Conservation (phyloP, 2,888 invertebrate species). For the Monoplex corrugatus region DNA sequence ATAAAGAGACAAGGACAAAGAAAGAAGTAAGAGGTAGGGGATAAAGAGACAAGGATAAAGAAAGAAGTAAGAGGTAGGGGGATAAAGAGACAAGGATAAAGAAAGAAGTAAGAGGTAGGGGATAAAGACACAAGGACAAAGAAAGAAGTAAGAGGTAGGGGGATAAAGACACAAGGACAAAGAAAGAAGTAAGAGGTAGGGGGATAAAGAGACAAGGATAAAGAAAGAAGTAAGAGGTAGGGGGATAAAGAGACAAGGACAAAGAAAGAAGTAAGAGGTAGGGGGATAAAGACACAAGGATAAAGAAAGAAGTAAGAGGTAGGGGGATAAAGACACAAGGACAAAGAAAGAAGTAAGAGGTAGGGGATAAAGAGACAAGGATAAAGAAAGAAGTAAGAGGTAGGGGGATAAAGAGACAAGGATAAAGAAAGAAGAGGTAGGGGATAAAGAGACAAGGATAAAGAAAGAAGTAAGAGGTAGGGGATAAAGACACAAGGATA, state of each 20-base stretch:
- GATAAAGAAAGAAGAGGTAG: too few relatives aligned
- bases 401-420: too few relatives aligned
- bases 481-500: too few relatives aligned
- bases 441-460: too few relatives aligned
- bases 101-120: neutral
- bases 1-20: neutral
- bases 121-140: neutral
- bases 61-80: neutral
- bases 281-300: neutral
- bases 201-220: too few relatives aligned
- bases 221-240: too few relatives aligned
- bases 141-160: neutral
- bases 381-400: neutral
- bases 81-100: neutral
- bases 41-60: neutral
- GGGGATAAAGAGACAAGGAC: neutral
- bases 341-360: neutral
- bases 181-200: too few relatives aligned
- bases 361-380: neutral
- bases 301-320: neutral
- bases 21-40: neutral
- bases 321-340: neutral
- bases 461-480: too few relatives aligned
- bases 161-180: too few relatives aligned
- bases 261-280: neutral